Evolutionary conservation across 1,140 invertebrate species (phyloP).

Genomic region (Diorhabda elongata): DNA sequence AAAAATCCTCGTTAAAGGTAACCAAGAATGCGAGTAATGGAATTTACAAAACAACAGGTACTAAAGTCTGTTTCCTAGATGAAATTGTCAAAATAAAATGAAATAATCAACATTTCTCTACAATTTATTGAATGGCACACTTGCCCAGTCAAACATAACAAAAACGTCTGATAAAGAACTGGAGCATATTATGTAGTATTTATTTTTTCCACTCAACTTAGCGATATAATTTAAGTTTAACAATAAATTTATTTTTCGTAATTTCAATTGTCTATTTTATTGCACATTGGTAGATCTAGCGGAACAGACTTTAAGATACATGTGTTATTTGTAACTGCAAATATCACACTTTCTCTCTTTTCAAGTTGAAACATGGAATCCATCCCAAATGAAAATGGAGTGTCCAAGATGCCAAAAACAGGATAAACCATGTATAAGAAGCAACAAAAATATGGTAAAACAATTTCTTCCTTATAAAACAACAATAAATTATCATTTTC

Average conservation of each 20-base stretch:
- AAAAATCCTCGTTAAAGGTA: slow-evolving; percentile 9
- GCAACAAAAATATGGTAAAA: slow-evolving; percentile 33
- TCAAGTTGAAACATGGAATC: slow-evolving; percentile 35
- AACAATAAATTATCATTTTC: not conserved
- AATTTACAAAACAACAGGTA: not conserved
- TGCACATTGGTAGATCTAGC: slow-evolving; percentile 20
- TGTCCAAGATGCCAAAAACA: slow-evolving; percentile 27
- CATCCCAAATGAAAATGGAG: slow-evolving; percentile 21
- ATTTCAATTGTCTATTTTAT: not conserved
- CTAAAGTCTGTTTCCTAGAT: no score
- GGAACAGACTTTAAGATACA: slow-evolving; percentile 22
- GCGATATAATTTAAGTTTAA: not conserved
- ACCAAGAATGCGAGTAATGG: slow-evolving; percentile 1
- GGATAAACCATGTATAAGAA: slow-evolving; percentile 30
- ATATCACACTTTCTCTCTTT: slow-evolving; percentile 10
- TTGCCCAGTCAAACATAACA: no score
- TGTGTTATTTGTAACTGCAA: not conserved
- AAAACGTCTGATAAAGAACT: no score
- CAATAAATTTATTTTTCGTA: slow-evolving; percentile 3
- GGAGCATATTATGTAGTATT: no score
- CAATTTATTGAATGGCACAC: no score
- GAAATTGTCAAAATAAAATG: no score
- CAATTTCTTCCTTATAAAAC: not conserved
- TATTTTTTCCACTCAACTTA: not conserved
- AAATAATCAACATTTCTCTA: no score